Conservation (phyloP, 2,113 vertebrate species). For the Plecturocebus donacophilus region DNA sequence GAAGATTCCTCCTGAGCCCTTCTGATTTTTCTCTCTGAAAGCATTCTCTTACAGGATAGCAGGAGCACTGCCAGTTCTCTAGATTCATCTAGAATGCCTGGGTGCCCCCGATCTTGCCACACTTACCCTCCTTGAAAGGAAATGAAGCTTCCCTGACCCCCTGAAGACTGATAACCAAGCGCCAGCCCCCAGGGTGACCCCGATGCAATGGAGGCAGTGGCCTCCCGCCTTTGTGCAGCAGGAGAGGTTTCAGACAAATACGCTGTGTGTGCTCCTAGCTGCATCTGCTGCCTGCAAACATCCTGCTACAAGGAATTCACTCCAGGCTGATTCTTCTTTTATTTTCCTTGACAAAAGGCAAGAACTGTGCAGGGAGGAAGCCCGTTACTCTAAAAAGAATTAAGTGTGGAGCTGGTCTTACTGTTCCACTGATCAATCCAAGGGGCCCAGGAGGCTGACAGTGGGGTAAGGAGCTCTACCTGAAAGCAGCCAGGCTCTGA, state of each 20-base stretch:
- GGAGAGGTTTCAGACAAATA: constrained; percentile 29
- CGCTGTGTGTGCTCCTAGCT: not conserved
- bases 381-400: constrained; percentile 54
- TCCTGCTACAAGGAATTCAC: constrained; percentile 6
- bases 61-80: not conserved
- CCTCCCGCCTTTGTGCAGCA: not conserved
- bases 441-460: not conserved
- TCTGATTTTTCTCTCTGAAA: not conserved
- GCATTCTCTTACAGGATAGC: not conserved
- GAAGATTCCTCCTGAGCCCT: not conserved
- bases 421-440: not conserved
- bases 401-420: not conserved
- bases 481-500: not conserved
- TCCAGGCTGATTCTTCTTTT: constrained; percentile 41
- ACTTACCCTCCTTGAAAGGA: not conserved
- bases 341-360: constrained; percentile 65
- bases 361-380: not conserved
- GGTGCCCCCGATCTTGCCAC: not conserved
- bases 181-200: not conserved
- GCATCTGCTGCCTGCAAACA: constrained; percentile 17
- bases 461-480: not conserved
- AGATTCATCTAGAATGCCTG: not conserved
- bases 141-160: not conserved
- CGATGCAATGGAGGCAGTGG: not conserved
- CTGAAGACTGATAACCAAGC: not conserved